Evolutionary conservation across 2,888 invertebrate species (phyloP), one percentile per base, ranked within the genome.

Genomic region (Parnassius mnemosyne): DNA sequence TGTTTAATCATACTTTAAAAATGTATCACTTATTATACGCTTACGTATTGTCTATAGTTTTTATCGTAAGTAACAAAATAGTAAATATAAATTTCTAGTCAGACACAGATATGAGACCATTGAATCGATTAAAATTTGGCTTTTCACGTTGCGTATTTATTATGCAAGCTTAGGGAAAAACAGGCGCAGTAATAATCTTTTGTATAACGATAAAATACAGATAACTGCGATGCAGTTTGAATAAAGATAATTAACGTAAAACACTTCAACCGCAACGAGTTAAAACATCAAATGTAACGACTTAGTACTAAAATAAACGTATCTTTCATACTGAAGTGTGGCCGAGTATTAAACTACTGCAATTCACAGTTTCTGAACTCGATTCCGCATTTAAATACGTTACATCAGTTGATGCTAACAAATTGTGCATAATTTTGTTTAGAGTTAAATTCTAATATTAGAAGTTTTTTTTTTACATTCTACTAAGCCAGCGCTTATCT

Each of bases 251-350:
- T 52, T 10, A 51, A 58, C 43, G 9, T 50, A 44, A 42, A 51
- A 43, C 44, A 25, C 43, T 44, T 44, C 58, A 25, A 44, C 20
- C 43, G 13, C 25, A 43, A 20, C 51, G 12, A 44, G 58, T 44
- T 52, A 9, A 58, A 43, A 12, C 47, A 25, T 41, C 43, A 43
- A 57, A 43, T 16, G n/a, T n/a, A 7, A 20, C 51, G 51, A 57
- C 51, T 51, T 51, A n/a, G 42, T 43, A 43, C 9, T 51, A 50
- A 20, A 57, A 43, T 42, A 51, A 57, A 57, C 51, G 16, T 42
- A 51, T 57, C 43, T 12, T 49, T 57, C 20, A 51, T 57, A 25
- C n/a, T 50, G 10, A 9, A 57, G 13, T 49, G 41, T 34, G 3
- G 16, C 50, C 20, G 42, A 43, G 50, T 41, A 43, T 20, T 43